Evolutionary conservation across 2,888 invertebrate genomes (phyloP).

Genomic region (Nezara viridula): DNA sequence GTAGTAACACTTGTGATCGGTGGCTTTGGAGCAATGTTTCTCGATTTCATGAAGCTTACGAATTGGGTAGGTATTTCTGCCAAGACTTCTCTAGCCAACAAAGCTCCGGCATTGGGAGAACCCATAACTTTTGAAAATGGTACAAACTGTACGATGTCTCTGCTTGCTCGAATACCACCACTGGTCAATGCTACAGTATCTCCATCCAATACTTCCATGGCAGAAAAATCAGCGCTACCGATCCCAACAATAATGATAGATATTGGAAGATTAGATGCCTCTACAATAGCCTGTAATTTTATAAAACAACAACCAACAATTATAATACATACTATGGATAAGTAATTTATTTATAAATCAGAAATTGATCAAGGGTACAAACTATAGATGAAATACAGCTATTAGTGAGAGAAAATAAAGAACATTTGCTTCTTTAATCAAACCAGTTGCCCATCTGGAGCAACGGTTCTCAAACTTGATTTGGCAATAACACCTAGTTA

Average conservation of each 20-base stretch:
- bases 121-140: conserved; percentile 69
- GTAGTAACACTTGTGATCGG: conserved; percentile 61
- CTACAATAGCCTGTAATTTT: conserved; percentile 69
- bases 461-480: no score
- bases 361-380: no score
- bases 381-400: neutral
- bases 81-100: conserved; percentile 73
- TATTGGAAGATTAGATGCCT: conserved; percentile 73
- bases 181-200: conserved; percentile 70
- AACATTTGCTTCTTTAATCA: neutral
- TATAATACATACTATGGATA: neutral
- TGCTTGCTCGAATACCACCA: conserved; percentile 70
- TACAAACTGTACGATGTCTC: conserved; percentile 75
- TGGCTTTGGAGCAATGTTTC: conserved; percentile 66
- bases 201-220: conserved; percentile 75
- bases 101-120: conserved; percentile 62
- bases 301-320: conserved; percentile 20
- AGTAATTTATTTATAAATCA: neutral
- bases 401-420: neutral
- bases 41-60: conserved; percentile 70
- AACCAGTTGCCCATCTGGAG: no score
- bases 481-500: no score
- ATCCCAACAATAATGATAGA: conserved; percentile 77
- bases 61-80: conserved; percentile 74
- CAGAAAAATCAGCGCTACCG: conserved; percentile 74